Evolutionary conservation across 1,140 invertebrate species (phyloP), one percentile per base, ranked within the genome.

Genomic region (Eufriesea mexicana): DNA sequence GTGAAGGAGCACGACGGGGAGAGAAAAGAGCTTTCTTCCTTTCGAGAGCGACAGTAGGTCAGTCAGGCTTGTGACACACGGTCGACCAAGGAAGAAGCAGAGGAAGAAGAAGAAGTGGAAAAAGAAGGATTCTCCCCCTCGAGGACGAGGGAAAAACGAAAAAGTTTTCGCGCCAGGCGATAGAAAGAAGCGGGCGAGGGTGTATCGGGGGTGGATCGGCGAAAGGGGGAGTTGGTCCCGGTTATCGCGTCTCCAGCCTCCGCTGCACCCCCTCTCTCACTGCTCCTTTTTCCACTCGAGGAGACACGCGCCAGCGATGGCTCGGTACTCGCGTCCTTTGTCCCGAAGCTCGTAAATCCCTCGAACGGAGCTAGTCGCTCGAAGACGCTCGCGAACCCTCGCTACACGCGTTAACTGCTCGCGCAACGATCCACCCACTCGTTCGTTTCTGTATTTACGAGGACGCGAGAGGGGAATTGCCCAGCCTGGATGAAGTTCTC

Each of bases 281-380:
- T 47, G 61, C 25, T 55, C 42, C 51, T 66, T 75, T 82, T 88
- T 84, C 83, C 75, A 73, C 20, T 64, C 73, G 77, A 79, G 45
- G 61, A 66, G 64, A 55, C 76, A 76, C 55, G 76, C 64, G 61
- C 51, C 51, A 28, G 64, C 64, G 81, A 79, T 75, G 68, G n/a
- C 74, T 89, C 51, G 51, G 81, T 70, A 47, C 35, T 66, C 18
- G 61, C 70, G 54, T 79, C 81, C 68, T 86, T 89, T 85, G 85
- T 84, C 74, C 75, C 28, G 71, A 14, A 23, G 62, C 67, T 85
- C 75, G 67, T 79, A 88, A 88, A 88, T 88, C 83, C 64, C 55
- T 54, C 62, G 62, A 62, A 57, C 73, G 9, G 12, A 45, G 20
- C 35, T 42, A 6, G 61, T 28, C 47, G 42, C 68, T 12, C 25